Conservation (phyloP, 2,888 invertebrate genomes). For the Andrena flavipes region DNA sequence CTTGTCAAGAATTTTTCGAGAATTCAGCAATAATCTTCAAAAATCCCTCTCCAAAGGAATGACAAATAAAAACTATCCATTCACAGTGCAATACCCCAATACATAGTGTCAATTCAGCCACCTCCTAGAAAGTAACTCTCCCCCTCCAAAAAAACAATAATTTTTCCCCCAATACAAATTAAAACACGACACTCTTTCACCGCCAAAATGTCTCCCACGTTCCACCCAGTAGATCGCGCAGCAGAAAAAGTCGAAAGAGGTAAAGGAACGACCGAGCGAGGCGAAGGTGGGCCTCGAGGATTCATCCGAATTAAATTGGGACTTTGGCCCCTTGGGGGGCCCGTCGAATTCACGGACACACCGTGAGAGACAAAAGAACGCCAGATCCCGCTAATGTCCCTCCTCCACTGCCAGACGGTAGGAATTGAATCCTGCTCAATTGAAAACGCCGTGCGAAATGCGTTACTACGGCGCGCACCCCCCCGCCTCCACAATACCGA, state of each 20-base stretch:
- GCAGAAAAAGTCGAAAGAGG: conserved; percentile 22
- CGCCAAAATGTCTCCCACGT: no score
- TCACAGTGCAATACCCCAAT: no score
- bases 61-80: no score
- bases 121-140: no score
- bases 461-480: conserved; percentile 37
- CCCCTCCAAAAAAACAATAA: no score
- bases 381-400: conserved; percentile 48
- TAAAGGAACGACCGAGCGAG: conserved; percentile 40
- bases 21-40: no score
- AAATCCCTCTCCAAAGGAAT: no score
- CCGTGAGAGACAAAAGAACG: conserved; percentile 59
- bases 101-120: no score
- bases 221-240: conserved; percentile 16
- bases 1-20: no score
- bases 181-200: no score
- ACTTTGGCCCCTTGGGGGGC: conserved; percentile 20
- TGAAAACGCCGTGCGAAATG: conserved; percentile 49
- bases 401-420: conserved; percentile 27
- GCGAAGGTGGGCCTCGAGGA: conserved; percentile 26
- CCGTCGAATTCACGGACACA: conserved; percentile 38
- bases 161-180: no score
- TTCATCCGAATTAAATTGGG: conserved; percentile 68
- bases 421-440: conserved; percentile 58
- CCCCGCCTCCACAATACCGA: conserved; percentile 5